Base-by-base conservation (phyloP, 2,888 invertebrate genomes). In the Lacanobia wlatinum region DNA sequence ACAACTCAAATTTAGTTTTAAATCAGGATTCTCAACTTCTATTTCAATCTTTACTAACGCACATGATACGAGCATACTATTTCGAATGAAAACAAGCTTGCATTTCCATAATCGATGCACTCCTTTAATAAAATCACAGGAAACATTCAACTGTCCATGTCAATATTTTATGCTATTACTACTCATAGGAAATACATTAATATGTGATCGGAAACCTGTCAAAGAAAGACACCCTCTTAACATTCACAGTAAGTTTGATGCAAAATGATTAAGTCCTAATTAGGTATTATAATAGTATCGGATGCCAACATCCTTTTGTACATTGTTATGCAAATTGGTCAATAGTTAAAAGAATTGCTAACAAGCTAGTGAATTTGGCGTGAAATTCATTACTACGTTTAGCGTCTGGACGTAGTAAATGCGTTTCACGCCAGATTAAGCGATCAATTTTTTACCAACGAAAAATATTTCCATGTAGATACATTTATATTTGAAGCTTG, bases 261-360 rank as follows among this genome's bases (percentile, higher is more conserved):
- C 76, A 60, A 67, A 59, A 38, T 40, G 40, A 83, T 83, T 63
- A 76, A 76, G n/a, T 61, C 72, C 71, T 79, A 83, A 82, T 82
- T 66, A 83, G 71, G 69, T 71, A 82, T 82, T 82, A 79, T 79
- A 81, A 70, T 80, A 38, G 50, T 58, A 73, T 80, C 80, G 83
- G 83, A 82, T 80, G 72, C 34, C 10, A 46, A 76, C 70, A 83
- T 82, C 80, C 83, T 73, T 71, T 59, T 67, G 21, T 60, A 67
- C 68, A 83, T 83, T 82, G 78, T 84, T 76, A 83, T 83, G 78
- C 60, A 67, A 84, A 83, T 75, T 72, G 62, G 9, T 59, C 55
- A 55, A 64, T 59, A 67, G 50, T 40, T 68, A n/a, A 46, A 81
- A 38, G 52, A 72, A 76, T 76, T 59, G 52, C 53, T 64, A 28